phyloP scores from a whole-genome alignment of 2,113 vertebrate genomes.

The Melanotaenia duboulayi region DNA sequence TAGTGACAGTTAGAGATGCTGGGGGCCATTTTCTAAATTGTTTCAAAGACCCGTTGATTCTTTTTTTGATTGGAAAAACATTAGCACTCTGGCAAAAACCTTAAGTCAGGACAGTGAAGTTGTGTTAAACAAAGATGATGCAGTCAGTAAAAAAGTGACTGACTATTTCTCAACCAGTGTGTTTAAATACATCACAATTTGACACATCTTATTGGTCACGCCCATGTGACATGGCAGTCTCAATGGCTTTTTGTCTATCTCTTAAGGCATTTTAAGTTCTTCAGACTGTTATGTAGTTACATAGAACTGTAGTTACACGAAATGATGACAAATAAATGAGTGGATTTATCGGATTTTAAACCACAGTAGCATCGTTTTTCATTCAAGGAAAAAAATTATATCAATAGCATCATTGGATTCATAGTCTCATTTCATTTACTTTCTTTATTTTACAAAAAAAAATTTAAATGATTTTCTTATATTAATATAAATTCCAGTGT shows the following conservation, averaged over 20 bases:
- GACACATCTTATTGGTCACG: slow-evolving; percentile 57
- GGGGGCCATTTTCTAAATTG: slow-evolving; percentile 52
- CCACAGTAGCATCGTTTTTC: background rate
- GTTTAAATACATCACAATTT: slow-evolving; percentile 57
- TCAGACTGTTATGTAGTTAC: background rate
- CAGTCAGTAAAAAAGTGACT: background rate
- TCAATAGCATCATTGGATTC: background rate
- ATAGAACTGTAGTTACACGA: background rate
- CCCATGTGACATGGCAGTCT: slow-evolving; percentile 50
- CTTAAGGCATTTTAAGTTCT: background rate
- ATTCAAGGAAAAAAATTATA: background rate
- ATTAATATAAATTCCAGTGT: background rate
- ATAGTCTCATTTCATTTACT: background rate
- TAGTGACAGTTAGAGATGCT: slow-evolving; percentile 35
- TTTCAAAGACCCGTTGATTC: background rate
- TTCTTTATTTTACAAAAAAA: background rate
- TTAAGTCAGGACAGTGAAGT: background rate
- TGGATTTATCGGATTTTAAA: background rate
- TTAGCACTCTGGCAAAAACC: background rate
- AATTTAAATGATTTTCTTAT: background rate
- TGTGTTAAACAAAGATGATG: background rate
- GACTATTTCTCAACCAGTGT: background rate
- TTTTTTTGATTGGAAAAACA: background rate
- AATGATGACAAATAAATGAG: background rate
- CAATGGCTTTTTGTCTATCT: slow-evolving; percentile 17